These are phyloP conservation scores for Benitochromis conjunctus DNA, from an alignment of 2,113 vertebrate species.

Conservation along the genomic window DNA sequence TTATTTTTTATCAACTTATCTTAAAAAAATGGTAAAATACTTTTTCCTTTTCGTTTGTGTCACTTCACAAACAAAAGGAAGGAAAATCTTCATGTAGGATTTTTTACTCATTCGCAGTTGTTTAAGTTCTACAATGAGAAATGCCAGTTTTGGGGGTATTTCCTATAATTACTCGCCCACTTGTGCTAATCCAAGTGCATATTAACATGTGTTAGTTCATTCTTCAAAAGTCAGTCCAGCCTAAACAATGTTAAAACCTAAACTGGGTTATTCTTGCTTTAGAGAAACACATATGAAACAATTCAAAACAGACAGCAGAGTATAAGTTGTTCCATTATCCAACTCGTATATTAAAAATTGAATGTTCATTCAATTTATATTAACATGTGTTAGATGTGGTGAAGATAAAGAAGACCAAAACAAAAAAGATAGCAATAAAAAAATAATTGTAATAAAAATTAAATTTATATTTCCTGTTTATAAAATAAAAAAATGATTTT, in stretches of 20 bases:
- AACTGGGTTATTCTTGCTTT: background rate
- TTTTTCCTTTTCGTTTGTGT: background rate
- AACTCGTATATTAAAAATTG: background rate
- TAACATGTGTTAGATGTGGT: background rate
- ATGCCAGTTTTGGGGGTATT: background rate
- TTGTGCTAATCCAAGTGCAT: background rate
- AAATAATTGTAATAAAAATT: background rate
- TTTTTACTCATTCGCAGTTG: background rate
- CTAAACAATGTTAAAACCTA: background rate
- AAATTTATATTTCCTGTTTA: background rate
- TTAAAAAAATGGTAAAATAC: background rate
- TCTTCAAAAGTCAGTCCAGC: background rate
- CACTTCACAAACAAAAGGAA: background rate
- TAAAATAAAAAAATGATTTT: background rate
- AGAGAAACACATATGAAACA: background rate
- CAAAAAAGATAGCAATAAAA: background rate
- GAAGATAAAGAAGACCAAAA: background rate
- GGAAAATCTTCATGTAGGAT: background rate
- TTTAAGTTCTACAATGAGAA: background rate
- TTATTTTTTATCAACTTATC: background rate
- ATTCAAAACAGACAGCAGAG: background rate
- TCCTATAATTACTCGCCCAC: background rate
- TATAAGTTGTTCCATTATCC: background rate
- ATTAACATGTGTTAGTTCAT: background rate
- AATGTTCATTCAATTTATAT: background rate